Conservation (phyloP, 2,888 invertebrate genomes). For the Polylopha cassiicola region DNA sequence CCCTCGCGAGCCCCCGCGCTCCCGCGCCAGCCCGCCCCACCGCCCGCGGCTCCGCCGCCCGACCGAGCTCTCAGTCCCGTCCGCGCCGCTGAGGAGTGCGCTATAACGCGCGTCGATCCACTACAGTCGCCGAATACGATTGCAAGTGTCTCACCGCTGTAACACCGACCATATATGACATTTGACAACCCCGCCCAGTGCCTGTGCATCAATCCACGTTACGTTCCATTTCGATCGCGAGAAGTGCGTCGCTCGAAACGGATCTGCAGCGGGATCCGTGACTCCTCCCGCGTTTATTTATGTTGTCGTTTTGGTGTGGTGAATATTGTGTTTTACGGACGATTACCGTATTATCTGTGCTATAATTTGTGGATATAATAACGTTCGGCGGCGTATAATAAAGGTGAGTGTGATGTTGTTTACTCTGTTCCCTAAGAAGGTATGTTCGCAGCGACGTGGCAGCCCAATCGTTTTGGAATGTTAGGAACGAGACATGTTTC, state of each 20-base stretch:
- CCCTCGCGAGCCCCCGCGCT: slow-evolving; percentile 53
- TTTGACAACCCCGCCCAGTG: slow-evolving; percentile 75
- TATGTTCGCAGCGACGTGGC: slow-evolving; percentile 64
- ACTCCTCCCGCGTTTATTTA: slow-evolving; percentile 69
- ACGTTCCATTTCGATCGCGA: slow-evolving; percentile 67
- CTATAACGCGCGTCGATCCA: slow-evolving; percentile 41
- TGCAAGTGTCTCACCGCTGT: slow-evolving; percentile 68
- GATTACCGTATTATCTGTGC: slow-evolving; percentile 75
- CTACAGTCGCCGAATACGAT: slow-evolving; percentile 47
- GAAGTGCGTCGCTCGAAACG: slow-evolving; percentile 55
- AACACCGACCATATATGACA: slow-evolving; percentile 71
- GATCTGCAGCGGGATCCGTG: slow-evolving; percentile 48
- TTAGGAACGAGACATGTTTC: slow-evolving; percentile 43
- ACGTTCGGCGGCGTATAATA: slow-evolving; percentile 54
- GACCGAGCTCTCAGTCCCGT: slow-evolving; percentile 53
- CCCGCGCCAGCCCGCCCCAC: slow-evolving; percentile 30
- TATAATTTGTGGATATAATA: slow-evolving; percentile 71
- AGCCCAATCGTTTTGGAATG: slow-evolving; percentile 46
- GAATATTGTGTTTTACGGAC: slow-evolving; percentile 75
- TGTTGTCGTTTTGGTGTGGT: slow-evolving; percentile 77
- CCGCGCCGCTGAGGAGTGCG: slow-evolving; percentile 56
- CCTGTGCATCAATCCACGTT: slow-evolving; percentile 70
- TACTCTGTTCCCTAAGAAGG: slow-evolving; percentile 37
- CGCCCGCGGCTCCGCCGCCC: slow-evolving; percentile 32
- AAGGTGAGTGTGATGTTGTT: slow-evolving; percentile 60